phyloP scores from a whole-genome alignment of 2,888 invertebrate species.

The Apodemia zela region DNA sequence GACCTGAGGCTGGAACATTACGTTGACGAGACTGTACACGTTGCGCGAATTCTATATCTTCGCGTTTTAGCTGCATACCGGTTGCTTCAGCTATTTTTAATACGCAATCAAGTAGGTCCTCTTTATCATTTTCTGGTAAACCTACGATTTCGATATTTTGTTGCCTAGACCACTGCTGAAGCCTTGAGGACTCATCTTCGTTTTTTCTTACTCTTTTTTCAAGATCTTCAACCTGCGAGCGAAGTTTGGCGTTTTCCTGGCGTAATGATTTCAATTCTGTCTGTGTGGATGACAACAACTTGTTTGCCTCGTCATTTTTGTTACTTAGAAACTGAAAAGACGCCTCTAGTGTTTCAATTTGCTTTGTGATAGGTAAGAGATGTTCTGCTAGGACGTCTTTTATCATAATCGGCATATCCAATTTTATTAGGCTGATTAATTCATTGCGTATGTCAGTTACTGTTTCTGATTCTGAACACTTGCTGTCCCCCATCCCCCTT shows the following conservation, averaged over 20 bases:
- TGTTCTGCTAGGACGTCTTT: constrained; percentile 2
- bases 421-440: not conserved
- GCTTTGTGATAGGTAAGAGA: not conserved
- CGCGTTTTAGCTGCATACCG: not conserved
- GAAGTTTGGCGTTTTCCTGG: not conserved
- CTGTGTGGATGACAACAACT: not conserved
- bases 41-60: not conserved
- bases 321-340: not conserved
- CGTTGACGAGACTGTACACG: not conserved
- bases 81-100: not conserved
- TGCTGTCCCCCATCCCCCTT: not conserved
- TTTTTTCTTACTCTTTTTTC: not conserved
- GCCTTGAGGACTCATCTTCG: not conserved
- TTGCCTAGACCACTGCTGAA: constrained; percentile 4
- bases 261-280: not conserved
- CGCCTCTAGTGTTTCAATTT: not conserved
- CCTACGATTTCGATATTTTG: not conserved
- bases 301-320: not conserved
- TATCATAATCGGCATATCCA: not conserved
- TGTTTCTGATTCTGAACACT: not conserved
- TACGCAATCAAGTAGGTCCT: not conserved
- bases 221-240: not conserved
- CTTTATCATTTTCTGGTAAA: not conserved
- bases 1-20: not conserved
- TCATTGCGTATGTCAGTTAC: not conserved